phyloP scores from a whole-genome alignment of 2,888 invertebrate genomes.

The Eurois occulta region DNA sequence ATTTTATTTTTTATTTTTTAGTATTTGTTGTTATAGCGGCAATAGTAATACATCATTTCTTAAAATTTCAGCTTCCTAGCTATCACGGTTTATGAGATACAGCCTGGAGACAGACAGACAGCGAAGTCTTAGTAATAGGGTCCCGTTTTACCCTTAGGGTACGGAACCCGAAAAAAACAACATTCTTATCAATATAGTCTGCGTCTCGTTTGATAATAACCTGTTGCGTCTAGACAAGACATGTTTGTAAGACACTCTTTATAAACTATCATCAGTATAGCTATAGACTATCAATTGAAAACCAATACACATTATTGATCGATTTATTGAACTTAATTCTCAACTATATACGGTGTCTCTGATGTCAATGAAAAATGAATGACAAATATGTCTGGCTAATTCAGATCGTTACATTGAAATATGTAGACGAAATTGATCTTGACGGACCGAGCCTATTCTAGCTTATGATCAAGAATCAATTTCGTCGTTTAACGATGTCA shows the following conservation, averaged over 20 bases:
- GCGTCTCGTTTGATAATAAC: slow-evolving; percentile 28
- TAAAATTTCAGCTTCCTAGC: no score
- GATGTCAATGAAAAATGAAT: slow-evolving; percentile 9
- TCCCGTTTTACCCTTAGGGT: no score
- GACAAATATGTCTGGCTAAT: slow-evolving; percentile 4
- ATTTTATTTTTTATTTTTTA: no score
- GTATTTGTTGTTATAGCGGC: no score
- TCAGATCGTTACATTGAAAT: background rate
- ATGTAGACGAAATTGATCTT: background rate
- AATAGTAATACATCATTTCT: no score
- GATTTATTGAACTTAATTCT: slow-evolving; percentile 28
- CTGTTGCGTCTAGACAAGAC: slow-evolving; percentile 30
- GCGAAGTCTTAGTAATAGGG: no score
- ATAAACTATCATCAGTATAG: background rate
- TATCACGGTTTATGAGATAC: no score
- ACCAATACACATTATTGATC: slow-evolving; percentile 27
- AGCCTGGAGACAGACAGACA: no score
- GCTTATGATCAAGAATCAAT: background rate
- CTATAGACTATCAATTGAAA: slow-evolving; percentile 38
- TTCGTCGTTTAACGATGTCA: background rate
- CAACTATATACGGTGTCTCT: background rate
- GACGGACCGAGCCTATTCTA: background rate
- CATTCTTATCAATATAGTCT: slow-evolving; percentile 37
- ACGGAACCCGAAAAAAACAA: no score
- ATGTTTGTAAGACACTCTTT: background rate